A percentile compares a stretch with the other conserved stretches of the same genome.
These are phyloP conservation scores for Drosophila robusta DNA, from an alignment of 2,888 invertebrate species.

Conservation along the genomic window DNA sequence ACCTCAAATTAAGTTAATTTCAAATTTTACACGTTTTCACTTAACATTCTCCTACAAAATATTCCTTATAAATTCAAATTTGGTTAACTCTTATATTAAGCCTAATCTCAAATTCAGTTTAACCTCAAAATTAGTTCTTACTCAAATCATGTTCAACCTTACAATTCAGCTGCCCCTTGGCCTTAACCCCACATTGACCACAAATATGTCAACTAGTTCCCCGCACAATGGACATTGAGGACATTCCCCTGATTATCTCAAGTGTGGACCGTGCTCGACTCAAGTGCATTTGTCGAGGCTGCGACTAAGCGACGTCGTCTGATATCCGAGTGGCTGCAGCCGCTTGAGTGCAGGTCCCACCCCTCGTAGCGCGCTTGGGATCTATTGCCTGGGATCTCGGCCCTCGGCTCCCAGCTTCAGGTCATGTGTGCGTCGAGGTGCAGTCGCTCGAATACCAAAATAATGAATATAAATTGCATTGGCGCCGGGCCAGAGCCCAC, in stretches of 20 bases:
- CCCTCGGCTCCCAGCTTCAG: neutral
- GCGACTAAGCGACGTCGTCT: conserved; percentile 3
- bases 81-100: neutral
- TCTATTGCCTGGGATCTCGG: conserved; percentile 3
- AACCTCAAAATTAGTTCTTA: neutral
- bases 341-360: neutral
- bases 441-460: conserved; percentile 25
- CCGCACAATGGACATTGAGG: neutral
- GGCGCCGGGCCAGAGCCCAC: neutral
- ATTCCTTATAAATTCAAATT: neutral
- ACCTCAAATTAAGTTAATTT: too few species aligned
- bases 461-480: conserved; percentile 65
- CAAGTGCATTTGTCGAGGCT: conserved; percentile 16
- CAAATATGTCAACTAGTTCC: conserved; percentile 4
- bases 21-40: too few species aligned
- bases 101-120: neutral
- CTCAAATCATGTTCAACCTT: neutral
- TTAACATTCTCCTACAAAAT: too few species aligned
- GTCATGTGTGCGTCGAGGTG: conserved; percentile 1
- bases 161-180: neutral
- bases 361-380: neutral
- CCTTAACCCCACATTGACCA: neutral
- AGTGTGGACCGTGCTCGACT: conserved; percentile 8
- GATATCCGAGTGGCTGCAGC: neutral
- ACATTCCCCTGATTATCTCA: conserved; percentile 25